Base-by-base conservation (phyloP, 2,888 invertebrate genomes). In the Elysia crispata region DNA sequence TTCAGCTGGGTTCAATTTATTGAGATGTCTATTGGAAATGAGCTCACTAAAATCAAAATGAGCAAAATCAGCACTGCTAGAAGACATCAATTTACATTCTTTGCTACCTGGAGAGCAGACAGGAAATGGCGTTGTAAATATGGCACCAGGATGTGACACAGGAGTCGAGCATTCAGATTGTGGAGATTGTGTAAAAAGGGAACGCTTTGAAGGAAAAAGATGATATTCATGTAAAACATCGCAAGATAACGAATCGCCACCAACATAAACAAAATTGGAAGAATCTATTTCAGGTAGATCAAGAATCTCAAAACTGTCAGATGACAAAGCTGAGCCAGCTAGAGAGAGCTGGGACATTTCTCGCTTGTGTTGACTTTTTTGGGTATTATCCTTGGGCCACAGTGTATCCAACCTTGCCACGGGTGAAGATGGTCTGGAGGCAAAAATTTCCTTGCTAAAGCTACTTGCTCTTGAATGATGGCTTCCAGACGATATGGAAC, bases 31-130 rank as follows among this genome's bases (percentile, higher is more conserved):
- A 49, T 76, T 25, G 25, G 66, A 23, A 66, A 76, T 49, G 5
- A 76, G 31, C 1, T 76, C 64, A 5, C 50, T 25, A 20, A 76
- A 76, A 66, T 76, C 76, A 20, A 76, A 76, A 30, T 60, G 25
- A 30, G 66, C 50, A n/a, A 76, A 66, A 20, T 76, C 76, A 62
- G 76, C 66, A 50, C 76, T 76, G n/a, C 66, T 66, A 49, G 76
- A 30, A 8, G 33, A 23, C 20, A 50, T 1, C 0, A 25, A 33
- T 60, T n/a, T 57, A 1, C n/a, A n/a, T 3, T 41, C 41, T 41
- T 41, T 41, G 41, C 41, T 41, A 11, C 41, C 41, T 41, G 41
- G 41, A 41, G 41, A 41, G 41, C 41, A 41, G 41, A 41, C 41
- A 41, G 41, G 41, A 11, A 41, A 64, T 8, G 20, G 1, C 15